These are phyloP conservation scores for Heterochromis multidens DNA, from an alignment of 2,113 vertebrate genomes.

Conservation along the genomic window DNA sequence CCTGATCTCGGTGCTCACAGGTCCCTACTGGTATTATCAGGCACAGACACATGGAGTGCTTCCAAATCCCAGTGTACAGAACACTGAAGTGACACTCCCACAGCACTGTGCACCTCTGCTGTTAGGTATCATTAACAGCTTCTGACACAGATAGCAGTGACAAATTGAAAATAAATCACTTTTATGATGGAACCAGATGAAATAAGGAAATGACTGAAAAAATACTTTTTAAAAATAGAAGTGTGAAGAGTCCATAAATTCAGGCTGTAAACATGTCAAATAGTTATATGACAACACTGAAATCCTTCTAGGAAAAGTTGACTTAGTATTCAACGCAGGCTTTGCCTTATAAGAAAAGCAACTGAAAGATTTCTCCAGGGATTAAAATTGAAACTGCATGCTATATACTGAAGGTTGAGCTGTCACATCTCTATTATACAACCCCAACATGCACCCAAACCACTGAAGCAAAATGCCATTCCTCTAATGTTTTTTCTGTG, in stretches of 20 bases:
- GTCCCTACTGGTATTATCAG: slow-evolving; percentile 27
- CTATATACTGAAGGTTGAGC: slow-evolving; percentile 28
- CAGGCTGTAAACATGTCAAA: slow-evolving; percentile 12
- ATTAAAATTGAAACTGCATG: slow-evolving; percentile 3
- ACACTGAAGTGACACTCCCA: slow-evolving; percentile 23
- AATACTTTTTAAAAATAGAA: background rate
- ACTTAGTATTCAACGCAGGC: slow-evolving; percentile 18
- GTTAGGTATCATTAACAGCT: slow-evolving; percentile 27
- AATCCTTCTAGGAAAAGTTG: background rate
- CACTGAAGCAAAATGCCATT: slow-evolving; percentile 13
- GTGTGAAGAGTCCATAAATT: background rate
- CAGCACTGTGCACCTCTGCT: background rate
- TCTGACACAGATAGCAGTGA: slow-evolving; percentile 18
- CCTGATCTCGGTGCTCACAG: slow-evolving; percentile 4
- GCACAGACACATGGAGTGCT: slow-evolving; percentile 15
- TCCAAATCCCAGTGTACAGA: slow-evolving; percentile 12
- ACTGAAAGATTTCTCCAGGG: slow-evolving; percentile 13
- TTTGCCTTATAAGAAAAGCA: background rate
- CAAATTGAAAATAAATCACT: slow-evolving; percentile 26
- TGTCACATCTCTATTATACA: slow-evolving; percentile 41
- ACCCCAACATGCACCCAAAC: slow-evolving; percentile 18
- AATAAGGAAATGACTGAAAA: background rate
- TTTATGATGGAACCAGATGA: background rate
- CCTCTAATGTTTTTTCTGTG: slow-evolving; percentile 17
- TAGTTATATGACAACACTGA: background rate